These are phyloP conservation scores for Cotesia vestalis DNA, from an alignment of 1,140 invertebrate species.

Conservation along the genomic window DNA sequence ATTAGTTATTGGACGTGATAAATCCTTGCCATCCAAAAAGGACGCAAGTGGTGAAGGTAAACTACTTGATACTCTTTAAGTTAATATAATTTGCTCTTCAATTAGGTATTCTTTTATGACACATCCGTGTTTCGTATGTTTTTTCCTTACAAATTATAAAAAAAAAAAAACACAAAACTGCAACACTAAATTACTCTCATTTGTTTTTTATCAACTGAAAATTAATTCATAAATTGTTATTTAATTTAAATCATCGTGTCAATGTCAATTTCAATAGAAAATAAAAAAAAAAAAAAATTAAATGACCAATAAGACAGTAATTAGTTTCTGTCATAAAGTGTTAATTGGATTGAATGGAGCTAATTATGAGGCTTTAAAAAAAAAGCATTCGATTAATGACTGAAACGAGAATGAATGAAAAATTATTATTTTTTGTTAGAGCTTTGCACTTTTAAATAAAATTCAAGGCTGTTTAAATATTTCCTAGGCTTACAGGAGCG, in stretches of 20 bases:
- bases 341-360: conserved; percentile 16
- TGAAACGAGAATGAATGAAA: not conserved
- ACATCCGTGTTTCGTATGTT: conserved; percentile 18
- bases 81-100: conserved; percentile 10
- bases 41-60: conserved; percentile 22
- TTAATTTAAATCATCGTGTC: conserved; percentile 1
- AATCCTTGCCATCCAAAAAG: conserved; percentile 22
- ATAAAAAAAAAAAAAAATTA: not conserved
- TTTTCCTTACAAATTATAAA: not conserved
- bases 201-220: not conserved
- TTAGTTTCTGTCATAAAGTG: not conserved
- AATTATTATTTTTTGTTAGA: not conserved
- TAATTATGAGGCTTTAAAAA: conserved; percentile 16
- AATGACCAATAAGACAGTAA: not conserved
- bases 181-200: too few species aligned
- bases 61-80: conserved; percentile 5
- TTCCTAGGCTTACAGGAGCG: conserved; percentile 24
- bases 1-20: conserved; percentile 9
- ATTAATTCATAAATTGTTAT: too few species aligned
- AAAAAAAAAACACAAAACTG: not conserved
- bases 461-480: conserved; percentile 20
- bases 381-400: conserved; percentile 5
- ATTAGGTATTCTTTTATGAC: not conserved
- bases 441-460: not conserved
- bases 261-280: conserved; percentile 4